phyloP scores from a whole-genome alignment of 23 tunicate genomes.

The Halocynthia aurantium region DNA sequence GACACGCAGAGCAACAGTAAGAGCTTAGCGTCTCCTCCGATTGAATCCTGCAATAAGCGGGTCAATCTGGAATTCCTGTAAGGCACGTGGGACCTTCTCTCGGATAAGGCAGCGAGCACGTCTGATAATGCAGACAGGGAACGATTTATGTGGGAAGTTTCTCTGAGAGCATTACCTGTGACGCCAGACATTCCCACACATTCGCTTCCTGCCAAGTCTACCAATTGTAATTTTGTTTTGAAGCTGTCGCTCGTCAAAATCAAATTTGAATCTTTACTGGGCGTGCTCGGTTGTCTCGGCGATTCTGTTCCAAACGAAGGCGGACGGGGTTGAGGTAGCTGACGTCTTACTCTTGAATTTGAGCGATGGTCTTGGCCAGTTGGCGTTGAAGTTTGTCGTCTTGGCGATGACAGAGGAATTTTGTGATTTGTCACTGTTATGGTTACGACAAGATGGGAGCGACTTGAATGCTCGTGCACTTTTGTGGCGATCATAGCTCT shows the following conservation, averaged over 20 bases:
- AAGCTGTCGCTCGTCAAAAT: conserved; percentile 10
- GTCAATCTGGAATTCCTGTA: conserved; percentile 65
- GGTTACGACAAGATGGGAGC: conserved; percentile 63
- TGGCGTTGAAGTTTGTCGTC: conserved; percentile 1
- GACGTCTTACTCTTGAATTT: conserved; percentile 22
- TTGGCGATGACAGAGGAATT: conserved; percentile 12
- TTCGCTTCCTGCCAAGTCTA: conserved; percentile 73
- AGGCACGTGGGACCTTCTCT: conserved; percentile 52
- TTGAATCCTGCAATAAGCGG: conserved; percentile 60
- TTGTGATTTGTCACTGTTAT: conserved; percentile 44
- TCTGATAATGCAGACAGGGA: conserved; percentile 67
- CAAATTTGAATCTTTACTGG: neutral
- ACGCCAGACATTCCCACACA: conserved; percentile 81
- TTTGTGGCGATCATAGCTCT: conserved; percentile 64
- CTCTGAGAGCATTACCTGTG: conserved; percentile 55
- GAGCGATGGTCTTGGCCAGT: neutral
- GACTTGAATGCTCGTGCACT: conserved; percentile 79
- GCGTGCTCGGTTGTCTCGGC: neutral
- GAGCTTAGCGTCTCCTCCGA: conserved; percentile 74
- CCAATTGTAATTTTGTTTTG: conserved; percentile 63
- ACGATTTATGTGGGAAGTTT: conserved; percentile 53
- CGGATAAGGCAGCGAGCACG: conserved; percentile 52
- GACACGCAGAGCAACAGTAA: conserved; percentile 57
- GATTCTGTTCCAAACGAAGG: conserved; percentile 1
- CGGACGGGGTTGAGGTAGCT: conserved; percentile 38